phyloP scores from a whole-genome alignment of 1,140 invertebrate genomes.

The Ridgeia piscesae region DNA sequence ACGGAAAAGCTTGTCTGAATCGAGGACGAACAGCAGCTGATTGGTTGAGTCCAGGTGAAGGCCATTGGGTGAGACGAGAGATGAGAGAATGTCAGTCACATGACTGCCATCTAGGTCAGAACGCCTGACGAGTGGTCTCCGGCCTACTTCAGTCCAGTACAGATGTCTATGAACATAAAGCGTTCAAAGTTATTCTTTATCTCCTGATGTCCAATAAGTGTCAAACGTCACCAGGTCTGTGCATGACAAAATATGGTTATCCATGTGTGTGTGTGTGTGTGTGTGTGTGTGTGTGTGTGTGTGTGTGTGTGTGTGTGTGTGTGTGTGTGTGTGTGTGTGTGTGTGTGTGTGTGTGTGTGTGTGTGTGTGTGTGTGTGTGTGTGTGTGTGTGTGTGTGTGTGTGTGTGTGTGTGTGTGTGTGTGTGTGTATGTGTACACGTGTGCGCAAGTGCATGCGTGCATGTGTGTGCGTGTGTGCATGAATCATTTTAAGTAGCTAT shows the following conservation, averaged over 20 bases:
- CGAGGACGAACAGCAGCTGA: background rate
- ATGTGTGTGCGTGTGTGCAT: background rate
- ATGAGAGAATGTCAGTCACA: background rate
- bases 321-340: no score
- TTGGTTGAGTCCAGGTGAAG: background rate
- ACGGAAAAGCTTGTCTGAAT: background rate
- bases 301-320: no score
- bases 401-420: no score
- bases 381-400: no score
- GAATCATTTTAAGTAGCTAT: no score
- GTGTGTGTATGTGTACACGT: no score
- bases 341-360: no score
- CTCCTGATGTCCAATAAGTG: background rate
- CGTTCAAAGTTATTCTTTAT: background rate
- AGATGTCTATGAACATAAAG: background rate
- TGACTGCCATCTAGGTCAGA: background rate
- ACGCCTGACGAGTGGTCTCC: background rate
- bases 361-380: no score
- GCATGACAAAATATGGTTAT: background rate
- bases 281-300: no score
- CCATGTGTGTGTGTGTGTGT: no score
- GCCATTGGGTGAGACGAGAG: background rate
- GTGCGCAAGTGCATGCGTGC: background rate
- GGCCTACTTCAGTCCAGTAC: background rate
- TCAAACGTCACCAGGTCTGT: background rate